Conservation (phyloP, 2,113 vertebrate genomes). For the Acanthochromis polyacanthus region DNA sequence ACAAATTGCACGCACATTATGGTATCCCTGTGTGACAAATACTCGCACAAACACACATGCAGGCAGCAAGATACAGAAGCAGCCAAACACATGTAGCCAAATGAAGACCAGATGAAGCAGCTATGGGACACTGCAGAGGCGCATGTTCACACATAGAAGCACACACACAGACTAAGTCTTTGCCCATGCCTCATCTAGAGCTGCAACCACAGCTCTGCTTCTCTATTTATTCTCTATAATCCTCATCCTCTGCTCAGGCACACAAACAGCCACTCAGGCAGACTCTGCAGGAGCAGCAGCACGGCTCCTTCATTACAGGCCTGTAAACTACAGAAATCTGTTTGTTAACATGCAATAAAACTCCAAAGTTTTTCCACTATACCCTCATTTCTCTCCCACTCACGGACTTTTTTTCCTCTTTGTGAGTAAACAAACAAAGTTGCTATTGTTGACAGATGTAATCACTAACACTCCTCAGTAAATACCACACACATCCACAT, state of each 20-base stretch:
- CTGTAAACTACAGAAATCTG: slow-evolving; percentile 60
- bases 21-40: neutral
- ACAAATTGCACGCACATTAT: slow-evolving; percentile 13
- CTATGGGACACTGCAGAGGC: slow-evolving; percentile 68
- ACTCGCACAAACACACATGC: slow-evolving; percentile 22
- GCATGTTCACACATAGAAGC: slow-evolving; percentile 50
- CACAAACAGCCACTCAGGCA: slow-evolving; percentile 29
- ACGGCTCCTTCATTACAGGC: slow-evolving; percentile 56
- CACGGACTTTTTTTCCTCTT: slow-evolving; percentile 6
- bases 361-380: slow-evolving; percentile 43
- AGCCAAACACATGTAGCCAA: slow-evolving; percentile 68
- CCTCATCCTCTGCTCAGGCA: slow-evolving; percentile 20
- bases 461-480: neutral
- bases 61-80: slow-evolving; percentile 61
- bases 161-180: slow-evolving; percentile 17
- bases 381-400: neutral
- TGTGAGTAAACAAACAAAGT: slow-evolving; percentile 57
- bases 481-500: slow-evolving; percentile 38
- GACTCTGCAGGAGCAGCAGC: slow-evolving; percentile 63
- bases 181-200: slow-evolving; percentile 37
- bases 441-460: slow-evolving; percentile 49
- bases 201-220: slow-evolving; percentile 35
- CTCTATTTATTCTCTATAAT: slow-evolving; percentile 42
- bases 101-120: slow-evolving; percentile 78
- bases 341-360: slow-evolving; percentile 68